Percentiles rank a stretch among this genome's conserved stretches.
Evolutionary conservation across 1,140 invertebrate genomes (phyloP).

Genomic region (Drosophila malerkotliana): DNA sequence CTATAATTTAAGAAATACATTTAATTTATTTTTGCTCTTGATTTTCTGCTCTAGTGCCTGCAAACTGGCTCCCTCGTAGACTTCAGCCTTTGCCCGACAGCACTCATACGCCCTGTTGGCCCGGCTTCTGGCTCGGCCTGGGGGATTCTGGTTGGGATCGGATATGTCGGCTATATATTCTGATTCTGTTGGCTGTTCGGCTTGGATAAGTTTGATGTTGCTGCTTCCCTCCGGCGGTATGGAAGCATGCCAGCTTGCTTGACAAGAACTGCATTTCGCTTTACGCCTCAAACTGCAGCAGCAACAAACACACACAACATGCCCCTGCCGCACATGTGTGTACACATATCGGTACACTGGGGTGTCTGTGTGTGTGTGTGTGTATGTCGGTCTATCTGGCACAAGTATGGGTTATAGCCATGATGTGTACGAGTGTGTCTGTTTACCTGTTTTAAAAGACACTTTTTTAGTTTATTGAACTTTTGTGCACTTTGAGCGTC

Average conservation of each 20-base stretch:
- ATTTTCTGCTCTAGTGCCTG: slow-evolving; percentile 10
- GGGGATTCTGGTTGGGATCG: slow-evolving; percentile 44
- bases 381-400: slow-evolving; percentile 13
- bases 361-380: background rate
- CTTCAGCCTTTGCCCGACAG: background rate
- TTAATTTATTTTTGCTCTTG: background rate
- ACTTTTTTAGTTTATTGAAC: slow-evolving; percentile 79
- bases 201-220: slow-evolving; percentile 16
- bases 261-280: slow-evolving; percentile 75
- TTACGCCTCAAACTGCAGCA: slow-evolving; percentile 29
- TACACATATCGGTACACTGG: slow-evolving; percentile 13
- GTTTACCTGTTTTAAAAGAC: slow-evolving; percentile 78
- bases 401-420: slow-evolving; percentile 1
- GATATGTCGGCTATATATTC: slow-evolving; percentile 17
- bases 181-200: slow-evolving; percentile 37
- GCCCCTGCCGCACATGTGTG: slow-evolving; percentile 6
- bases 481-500: slow-evolving; percentile 74
- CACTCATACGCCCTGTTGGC: slow-evolving; percentile 46
- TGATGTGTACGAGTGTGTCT: slow-evolving; percentile 20
- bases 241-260: slow-evolving; percentile 48
- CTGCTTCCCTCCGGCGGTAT: background rate
- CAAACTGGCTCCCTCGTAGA: slow-evolving; percentile 5
- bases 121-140: too few species aligned
- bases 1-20: too few species aligned
- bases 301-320: slow-evolving; percentile 40